Base-by-base conservation (phyloP, 2,888 invertebrate genomes). In the Cyclophora albipunctata region DNA sequence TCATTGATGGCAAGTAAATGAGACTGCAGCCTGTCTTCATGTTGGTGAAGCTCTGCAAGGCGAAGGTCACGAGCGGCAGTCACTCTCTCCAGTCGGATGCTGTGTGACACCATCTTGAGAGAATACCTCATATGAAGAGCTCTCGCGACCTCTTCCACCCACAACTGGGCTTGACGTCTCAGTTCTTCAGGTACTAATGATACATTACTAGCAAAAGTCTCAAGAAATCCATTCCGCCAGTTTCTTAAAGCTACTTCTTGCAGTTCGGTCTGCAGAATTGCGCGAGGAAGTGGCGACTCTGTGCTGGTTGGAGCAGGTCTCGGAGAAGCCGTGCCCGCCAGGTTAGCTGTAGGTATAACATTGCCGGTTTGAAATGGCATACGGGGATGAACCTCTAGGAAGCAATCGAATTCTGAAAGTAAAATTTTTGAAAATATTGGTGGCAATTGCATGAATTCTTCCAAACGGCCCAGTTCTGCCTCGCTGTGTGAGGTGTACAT, bases 221-320 rank as follows among this genome's bases (percentile, higher is more conserved):
- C 82, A 3, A 87, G 66, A 49, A 84, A 85, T 34, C 81, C 81
- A 54, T 83, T 81, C 52, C 67, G 73, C 82, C 82, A 84, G 53
- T 84, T 83, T 48, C 53, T 52, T 34, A 86, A 60, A 7, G 79
- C 70, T 40, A 66, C 3, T 59, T 73, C 71, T 62, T 85, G 78
- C 6, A 82, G 62, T 55, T 78, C 73, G 2, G 81, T 80, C 67
- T 80, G 73, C 7, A 80, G 67, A 52, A 84, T 69, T 3, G 69
- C 71, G 33, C 77, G 75, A 2, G 71, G 66, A 34, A 78, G 53
- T 37, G 70, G 65, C 34, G 59, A 58, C 6, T 54, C 51, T 4
- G 60, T 40, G 5, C 49, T 47, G 47, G 51, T 53, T 7, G 46
- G 42, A 45, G 5, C 52, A 45, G 54, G 46, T 7, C 50, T 63